These are phyloP conservation scores for Busseola fusca DNA, from an alignment of 2,888 invertebrate species.

Conservation along the genomic window DNA sequence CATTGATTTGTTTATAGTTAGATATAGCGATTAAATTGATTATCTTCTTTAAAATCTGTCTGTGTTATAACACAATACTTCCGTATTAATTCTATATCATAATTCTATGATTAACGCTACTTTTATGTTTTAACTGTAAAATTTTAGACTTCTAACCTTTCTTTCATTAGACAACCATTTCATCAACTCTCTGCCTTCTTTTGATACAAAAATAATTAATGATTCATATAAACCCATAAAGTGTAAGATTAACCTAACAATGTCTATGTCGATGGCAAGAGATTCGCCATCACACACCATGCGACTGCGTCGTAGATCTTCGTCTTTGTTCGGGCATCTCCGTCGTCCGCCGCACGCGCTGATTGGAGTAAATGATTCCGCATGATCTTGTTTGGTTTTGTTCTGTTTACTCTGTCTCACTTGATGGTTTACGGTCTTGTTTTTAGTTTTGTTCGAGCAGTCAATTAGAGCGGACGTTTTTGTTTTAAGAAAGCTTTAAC, in stretches of 20 bases:
- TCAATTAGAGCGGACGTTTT: conserved; percentile 75
- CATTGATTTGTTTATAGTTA: conserved; percentile 57
- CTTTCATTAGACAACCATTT: not conserved
- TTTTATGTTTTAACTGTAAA: conserved; percentile 5
- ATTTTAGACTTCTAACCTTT: conserved; percentile 2
- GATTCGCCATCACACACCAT: conserved; percentile 55
- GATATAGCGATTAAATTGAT: conserved; percentile 35
- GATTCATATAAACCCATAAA: conserved; percentile 21
- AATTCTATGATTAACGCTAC: not conserved
- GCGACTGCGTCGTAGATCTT: conserved; percentile 61
- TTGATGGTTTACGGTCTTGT: conserved; percentile 74
- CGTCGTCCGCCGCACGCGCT: conserved; percentile 70
- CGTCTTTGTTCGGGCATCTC: conserved; percentile 74
- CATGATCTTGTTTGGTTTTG: conserved; percentile 86
- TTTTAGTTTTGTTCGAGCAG: conserved; percentile 73
- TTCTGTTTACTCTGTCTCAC: conserved; percentile 79
- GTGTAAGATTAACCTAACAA: conserved; percentile 30
- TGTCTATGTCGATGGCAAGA: conserved; percentile 50
- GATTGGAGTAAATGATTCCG: conserved; percentile 87
- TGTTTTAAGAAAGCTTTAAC: conserved; percentile 48
- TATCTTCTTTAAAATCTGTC: conserved; percentile 42
- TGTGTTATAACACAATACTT: conserved; percentile 13
- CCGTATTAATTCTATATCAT: not conserved
- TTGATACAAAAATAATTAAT: conserved; percentile 2
- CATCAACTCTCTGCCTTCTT: not conserved